Evolutionary conservation across 35 echinoderm and acorn worm species (phyloP), one percentile per base, ranked within the genome.

Genomic region (Apostichopus japonicus): DNA sequence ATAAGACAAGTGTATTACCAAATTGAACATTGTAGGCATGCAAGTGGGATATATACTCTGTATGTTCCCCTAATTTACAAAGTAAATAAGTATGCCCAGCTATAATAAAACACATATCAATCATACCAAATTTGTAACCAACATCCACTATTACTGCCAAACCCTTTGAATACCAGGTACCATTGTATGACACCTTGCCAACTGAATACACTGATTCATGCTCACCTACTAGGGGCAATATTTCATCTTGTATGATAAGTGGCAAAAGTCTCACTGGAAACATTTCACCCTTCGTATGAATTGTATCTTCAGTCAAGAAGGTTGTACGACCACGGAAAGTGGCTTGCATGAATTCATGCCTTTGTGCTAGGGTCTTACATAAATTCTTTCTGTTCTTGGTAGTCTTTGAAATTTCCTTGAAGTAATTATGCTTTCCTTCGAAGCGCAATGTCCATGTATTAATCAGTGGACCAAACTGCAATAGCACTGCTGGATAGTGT

Each of bases 301-400:
- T n/a, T 25, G 5, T 24, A 24, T 81, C 79, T 81, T 81, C 11
- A 81, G 11, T 55, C 11, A 81, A 24, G 19, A 81, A 25, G 27
- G 8, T 15, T 17, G 6, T 44, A 55, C 21, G 10, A 23, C 79
- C 22, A 7, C 79, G 79, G 70, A 72, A 72, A 16, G 70, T 19
- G 5, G 70, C 70, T 72, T 93, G 92, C 63, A 90, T 78, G 10
- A 87, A 93, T 65, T 93, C 86, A 90, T 93, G 92, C 24, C 92
- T 93, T 4, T 14, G 71, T 4, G 92, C 86, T 53, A 90, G 92
- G 8, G 84, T 93, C 52, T 93, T 93, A 62, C 83, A 79, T 22
- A 93, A 59, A 61, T 93, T 93, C 25, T 79, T 89, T 65, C 86
- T 88, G 24, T 93, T 93, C 76, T 93, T 93, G 21, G 86, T 93